A percentile compares a stretch with the other conserved stretches of the same genome.
These are phyloP conservation scores for Poecilia picta DNA, from an alignment of 2,797 vertebrate species.

Conservation along the genomic window DNA sequence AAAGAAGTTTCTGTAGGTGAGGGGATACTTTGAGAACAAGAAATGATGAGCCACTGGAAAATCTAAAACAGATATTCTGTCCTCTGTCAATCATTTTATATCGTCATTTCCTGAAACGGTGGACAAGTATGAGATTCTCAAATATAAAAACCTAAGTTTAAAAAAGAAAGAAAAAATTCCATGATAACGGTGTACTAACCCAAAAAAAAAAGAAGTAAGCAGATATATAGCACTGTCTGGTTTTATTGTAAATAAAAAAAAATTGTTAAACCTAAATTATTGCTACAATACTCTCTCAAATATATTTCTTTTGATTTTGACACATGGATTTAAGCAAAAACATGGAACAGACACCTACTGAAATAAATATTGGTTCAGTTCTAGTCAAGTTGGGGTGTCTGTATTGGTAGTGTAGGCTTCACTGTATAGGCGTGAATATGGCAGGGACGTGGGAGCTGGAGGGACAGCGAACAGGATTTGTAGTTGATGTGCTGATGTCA, in stretches of 20 bases:
- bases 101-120: not conserved
- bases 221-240: not conserved
- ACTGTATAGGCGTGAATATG: too few species aligned
- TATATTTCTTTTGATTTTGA: not conserved
- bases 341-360: not conserved
- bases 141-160: not conserved
- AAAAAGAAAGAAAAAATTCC: not conserved
- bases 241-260: not conserved
- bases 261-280: not conserved
- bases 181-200: not conserved
- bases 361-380: not conserved
- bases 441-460: too few species aligned
- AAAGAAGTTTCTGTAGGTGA: slow-evolving; percentile 18
- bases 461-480: too few species aligned
- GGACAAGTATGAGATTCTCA: not conserved
- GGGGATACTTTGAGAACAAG: slow-evolving; percentile 26
- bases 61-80: not conserved
- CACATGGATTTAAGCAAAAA: not conserved
- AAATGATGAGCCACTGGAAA: not conserved
- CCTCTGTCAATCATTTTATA: not conserved
- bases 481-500: too few species aligned
- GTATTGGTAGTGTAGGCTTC: too few species aligned
- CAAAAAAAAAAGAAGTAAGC: not conserved
- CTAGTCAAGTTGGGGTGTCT: too few species aligned
- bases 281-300: not conserved